Percentiles rank a stretch among this genome's conserved stretches.
Conservation (phyloP, 2,888 invertebrate genomes). For the Drosophila helvetica region DNA sequence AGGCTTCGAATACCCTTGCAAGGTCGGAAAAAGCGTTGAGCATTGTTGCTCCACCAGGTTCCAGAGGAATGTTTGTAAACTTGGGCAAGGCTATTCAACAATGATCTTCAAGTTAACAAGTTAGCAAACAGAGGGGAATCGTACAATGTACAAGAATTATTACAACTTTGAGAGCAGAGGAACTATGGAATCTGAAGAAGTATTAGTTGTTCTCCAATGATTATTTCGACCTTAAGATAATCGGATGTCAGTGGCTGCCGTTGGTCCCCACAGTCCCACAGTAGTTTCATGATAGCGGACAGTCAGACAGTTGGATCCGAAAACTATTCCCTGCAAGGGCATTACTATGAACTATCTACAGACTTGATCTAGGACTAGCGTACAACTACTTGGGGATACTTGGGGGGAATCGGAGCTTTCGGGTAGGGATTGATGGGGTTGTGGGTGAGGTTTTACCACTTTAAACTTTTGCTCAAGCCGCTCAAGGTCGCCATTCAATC, state of each 20-base stretch:
- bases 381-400: constrained; percentile 18
- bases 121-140: background rate
- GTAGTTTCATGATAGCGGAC: background rate
- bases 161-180: too few species aligned
- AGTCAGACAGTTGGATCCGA: background rate
- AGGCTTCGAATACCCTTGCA: constrained; percentile 31
- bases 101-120: too few species aligned
- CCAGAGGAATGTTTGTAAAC: background rate
- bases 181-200: background rate
- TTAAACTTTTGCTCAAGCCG: constrained; percentile 41
- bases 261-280: background rate
- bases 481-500: constrained; percentile 47
- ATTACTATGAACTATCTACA: constrained; percentile 29
- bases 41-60: background rate
- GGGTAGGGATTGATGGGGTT: background rate
- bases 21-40: background rate
- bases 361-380: constrained; percentile 36
- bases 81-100: too few species aligned
- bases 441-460: constrained; percentile 34
- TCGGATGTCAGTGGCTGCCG: background rate
- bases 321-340: constrained; percentile 8
- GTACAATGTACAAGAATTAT: background rate
- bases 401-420: background rate
- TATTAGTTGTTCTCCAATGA: background rate
- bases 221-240: background rate